Evolutionary conservation across 2,797 vertebrate genomes (phyloP).

Genomic region (Melanitta fusca): DNA sequence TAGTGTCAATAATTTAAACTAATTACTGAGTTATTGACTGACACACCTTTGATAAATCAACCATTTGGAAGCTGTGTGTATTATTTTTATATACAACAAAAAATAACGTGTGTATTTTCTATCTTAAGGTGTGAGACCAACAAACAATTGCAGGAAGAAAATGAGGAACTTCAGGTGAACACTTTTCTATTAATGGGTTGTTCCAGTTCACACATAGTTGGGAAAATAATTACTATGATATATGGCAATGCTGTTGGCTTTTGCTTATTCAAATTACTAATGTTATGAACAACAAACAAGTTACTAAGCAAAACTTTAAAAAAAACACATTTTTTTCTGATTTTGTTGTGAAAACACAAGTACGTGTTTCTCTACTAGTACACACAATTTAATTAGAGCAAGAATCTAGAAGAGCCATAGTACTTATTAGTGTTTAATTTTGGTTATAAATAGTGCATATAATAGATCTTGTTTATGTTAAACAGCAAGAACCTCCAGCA

Average conservation of each 20-base stretch:
- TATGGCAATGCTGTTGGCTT: neutral
- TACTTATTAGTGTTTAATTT: neutral
- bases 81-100: neutral
- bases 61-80: neutral
- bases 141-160: neutral
- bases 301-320: neutral
- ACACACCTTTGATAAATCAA: neutral
- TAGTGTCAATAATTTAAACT: neutral
- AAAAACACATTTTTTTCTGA: neutral
- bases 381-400: neutral
- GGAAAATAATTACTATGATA: neutral
- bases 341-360: neutral
- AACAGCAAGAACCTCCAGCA: slow-evolving; percentile 9
- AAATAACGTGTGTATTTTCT: neutral
- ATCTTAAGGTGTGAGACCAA: neutral
- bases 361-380: neutral
- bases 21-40: neutral
- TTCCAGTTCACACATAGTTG: neutral
- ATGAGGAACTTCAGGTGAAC: slow-evolving; percentile 8
- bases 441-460: neutral
- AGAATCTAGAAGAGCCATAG: neutral
- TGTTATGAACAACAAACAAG: neutral
- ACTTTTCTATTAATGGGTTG: neutral
- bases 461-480: neutral
- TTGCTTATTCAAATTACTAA: neutral